Evolutionary conservation across 2,888 invertebrate species (phyloP), one percentile per base, ranked within the genome.

Genomic region (Deroplatys truncata): DNA sequence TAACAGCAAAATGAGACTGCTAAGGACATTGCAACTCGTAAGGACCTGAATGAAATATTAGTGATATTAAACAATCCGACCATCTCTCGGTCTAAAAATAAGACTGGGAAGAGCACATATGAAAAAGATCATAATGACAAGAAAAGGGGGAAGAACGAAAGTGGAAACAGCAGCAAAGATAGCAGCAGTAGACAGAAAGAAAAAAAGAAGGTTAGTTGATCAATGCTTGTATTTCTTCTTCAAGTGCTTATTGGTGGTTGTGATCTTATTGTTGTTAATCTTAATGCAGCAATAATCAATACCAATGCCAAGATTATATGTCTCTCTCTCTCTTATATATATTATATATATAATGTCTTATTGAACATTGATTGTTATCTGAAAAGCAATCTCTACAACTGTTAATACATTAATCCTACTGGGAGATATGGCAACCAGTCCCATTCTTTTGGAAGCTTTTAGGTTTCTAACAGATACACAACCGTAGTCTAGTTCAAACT

Each of bases 1-100:
- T 92, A 8, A 84, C 91, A 95, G 93, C 98, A 98, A 94, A 96
- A 96, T 83, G 99, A 99, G 93, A 98, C 98, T 0, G 97, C 98
- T 0, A 94, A 96, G 91, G 98, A 98, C 92, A 98, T 99, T 91
- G 98, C 98, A 0, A 94, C 96, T 7, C 95, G 99, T 84, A 99
- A 99, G 93, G 97, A 97, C 90, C 95, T 98, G 88, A 95, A 95
- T 84, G 98, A 99, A 93, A 98, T 99, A 89, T 94, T 98, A 84
- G 95, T 90, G 29, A 90, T 90, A 31, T 89, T 90, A 82, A 89
- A 89, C 83, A 90, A 56, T 43, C 29, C 88, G 72, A 5, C 88
- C 13, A 83, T 56, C 4, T 25, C 83, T 3, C 31, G 82, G 20
- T 84, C 89, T 28, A 90, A 90, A 84, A 84, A 49, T 28, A 90